phyloP scores from a whole-genome alignment of 2,888 invertebrate species.

The Sipha maydis region DNA sequence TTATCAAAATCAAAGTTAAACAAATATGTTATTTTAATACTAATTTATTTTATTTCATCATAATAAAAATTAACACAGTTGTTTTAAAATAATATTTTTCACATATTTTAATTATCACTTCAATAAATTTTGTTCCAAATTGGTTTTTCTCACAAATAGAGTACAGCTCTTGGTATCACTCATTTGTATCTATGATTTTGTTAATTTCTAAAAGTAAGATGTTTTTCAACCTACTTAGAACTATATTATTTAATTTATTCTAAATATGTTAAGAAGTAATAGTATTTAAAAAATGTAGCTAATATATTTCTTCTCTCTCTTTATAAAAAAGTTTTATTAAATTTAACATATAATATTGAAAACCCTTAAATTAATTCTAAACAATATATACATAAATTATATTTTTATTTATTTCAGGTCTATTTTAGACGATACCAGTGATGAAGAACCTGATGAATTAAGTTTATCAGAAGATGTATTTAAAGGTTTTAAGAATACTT shows the following conservation, averaged over 20 bases:
- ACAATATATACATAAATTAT: not conserved
- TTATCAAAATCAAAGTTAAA: not conserved
- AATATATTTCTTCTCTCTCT: too few relatives aligned
- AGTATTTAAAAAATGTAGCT: too few relatives aligned
- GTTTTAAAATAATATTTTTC: not conserved
- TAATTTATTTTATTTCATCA: not conserved
- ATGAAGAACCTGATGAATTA: constrained; percentile 48
- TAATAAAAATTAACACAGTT: not conserved
- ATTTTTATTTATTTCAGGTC: constrained; percentile 37
- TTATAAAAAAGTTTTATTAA: too few relatives aligned
- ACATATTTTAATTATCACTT: constrained; percentile 21
- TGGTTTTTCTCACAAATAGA: too few relatives aligned
- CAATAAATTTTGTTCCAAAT: too few relatives aligned
- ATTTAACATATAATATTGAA: not conserved
- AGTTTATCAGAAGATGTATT: constrained; percentile 15
- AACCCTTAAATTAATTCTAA: too few relatives aligned
- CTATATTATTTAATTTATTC: too few relatives aligned
- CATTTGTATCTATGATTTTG: too few relatives aligned
- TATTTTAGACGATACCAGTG: constrained; percentile 25
- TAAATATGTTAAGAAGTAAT: too few relatives aligned
- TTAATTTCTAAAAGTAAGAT: too few relatives aligned
- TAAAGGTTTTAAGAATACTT: constrained; percentile 11
- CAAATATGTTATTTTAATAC: not conserved
- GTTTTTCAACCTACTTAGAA: too few relatives aligned
- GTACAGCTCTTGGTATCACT: too few relatives aligned